These are phyloP conservation scores for Theodoxus fluviatilis DNA, from an alignment of 2,888 invertebrate species.

Conservation along the genomic window DNA sequence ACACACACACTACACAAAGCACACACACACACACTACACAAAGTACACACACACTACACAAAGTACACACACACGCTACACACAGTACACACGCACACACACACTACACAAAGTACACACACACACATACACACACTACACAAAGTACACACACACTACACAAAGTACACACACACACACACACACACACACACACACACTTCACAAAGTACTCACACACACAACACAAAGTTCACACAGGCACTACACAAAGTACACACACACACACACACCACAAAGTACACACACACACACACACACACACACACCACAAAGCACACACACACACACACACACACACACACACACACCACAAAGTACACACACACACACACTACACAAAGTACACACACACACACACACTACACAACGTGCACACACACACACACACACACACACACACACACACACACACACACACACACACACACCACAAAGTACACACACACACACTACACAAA, in stretches of 20 bases:
- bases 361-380: not conserved
- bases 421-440: constrained; percentile 24
- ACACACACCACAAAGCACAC: not conserved
- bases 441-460: constrained; percentile 23
- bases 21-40: too few relatives aligned
- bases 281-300: not conserved
- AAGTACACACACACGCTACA: too few relatives aligned
- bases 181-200: constrained; percentile 5
- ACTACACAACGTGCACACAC: too few relatives aligned
- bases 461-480: not conserved
- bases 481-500: too few relatives aligned
- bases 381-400: not conserved
- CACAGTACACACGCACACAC: too few relatives aligned
- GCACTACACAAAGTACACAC: not conserved
- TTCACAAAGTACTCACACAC: not conserved
- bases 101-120: too few relatives aligned
- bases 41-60: too few relatives aligned
- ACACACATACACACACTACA: too few relatives aligned
- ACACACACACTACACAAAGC: not conserved
- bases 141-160: too few relatives aligned
- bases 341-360: constrained; percentile 4
- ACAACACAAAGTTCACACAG: too few relatives aligned
- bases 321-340: constrained; percentile 19
- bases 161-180: too few relatives aligned
- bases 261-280: constrained; percentile 8